Percentiles rank a stretch among this genome's conserved stretches.
Conservation (phyloP, 2,888 invertebrate species). For the Cotesia congregata region DNA sequence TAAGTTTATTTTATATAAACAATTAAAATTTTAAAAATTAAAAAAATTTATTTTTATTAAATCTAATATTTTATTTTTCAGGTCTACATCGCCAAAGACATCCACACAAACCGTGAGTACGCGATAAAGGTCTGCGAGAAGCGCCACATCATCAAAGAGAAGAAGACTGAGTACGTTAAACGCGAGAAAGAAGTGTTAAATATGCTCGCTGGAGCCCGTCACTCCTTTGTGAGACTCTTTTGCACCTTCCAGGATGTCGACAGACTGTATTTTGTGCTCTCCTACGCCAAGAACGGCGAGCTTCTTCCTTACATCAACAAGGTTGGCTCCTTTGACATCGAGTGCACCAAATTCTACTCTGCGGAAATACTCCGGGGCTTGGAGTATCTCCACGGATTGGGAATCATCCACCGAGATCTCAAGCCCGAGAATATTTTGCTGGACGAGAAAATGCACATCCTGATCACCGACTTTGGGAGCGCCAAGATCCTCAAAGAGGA, state of each 20-base stretch:
- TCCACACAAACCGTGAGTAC: conserved; percentile 89
- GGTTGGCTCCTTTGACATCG: conserved; percentile 89
- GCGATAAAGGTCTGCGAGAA: conserved; percentile 99
- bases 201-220: conserved; percentile 82
- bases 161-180: conserved; percentile 92
- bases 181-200: conserved; percentile 95
- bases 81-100: conserved; percentile 93
- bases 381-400: conserved; percentile 89
- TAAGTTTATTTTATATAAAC: conserved; percentile 61
- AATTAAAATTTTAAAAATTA: too few species aligned
- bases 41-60: too few species aligned
- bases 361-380: conserved; percentile 94
- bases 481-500: conserved; percentile 82
- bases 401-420: conserved; percentile 94
- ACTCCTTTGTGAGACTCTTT: conserved; percentile 93
- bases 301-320: conserved; percentile 92
- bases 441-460: conserved; percentile 95
- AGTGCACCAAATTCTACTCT: conserved; percentile 92
- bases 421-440: conserved; percentile 98
- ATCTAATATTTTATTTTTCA: conserved; percentile 56
- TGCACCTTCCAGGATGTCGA: conserved; percentile 97
- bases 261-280: conserved; percentile 94
- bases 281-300: conserved; percentile 96
- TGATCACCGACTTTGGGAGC: conserved; percentile 97
- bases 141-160: conserved; percentile 91